phyloP scores from a whole-genome alignment of 2,113 vertebrate species.

The Paratilapia polleni region DNA sequence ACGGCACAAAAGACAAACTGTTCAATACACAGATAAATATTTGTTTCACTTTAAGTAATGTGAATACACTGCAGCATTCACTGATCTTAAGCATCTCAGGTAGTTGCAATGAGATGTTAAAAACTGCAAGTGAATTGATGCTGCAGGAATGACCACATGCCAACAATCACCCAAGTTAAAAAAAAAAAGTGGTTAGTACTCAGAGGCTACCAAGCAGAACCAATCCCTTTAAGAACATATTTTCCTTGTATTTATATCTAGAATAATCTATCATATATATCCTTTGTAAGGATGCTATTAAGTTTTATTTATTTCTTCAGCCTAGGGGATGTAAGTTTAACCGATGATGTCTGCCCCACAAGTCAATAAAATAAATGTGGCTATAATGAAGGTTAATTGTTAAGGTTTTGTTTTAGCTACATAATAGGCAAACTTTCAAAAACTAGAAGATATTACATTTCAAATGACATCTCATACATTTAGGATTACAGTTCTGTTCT shows the following conservation, averaged over 20 bases:
- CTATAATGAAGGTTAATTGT: neutral
- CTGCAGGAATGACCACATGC: neutral
- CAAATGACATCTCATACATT: neutral
- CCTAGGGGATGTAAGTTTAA: neutral
- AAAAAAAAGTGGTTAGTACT: neutral
- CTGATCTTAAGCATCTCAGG: neutral
- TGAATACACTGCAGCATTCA: neutral
- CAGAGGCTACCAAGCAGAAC: neutral
- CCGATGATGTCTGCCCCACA: neutral
- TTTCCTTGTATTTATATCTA: neutral
- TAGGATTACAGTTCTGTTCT: neutral
- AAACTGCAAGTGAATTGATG: neutral
- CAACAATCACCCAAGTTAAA: neutral
- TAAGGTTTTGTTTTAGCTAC: neutral
- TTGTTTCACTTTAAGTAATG: neutral
- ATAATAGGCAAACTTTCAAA: neutral
- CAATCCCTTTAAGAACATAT: neutral
- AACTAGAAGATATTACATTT: neutral
- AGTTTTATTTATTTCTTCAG: neutral
- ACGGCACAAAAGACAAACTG: slow-evolving; percentile 14
- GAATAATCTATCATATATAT: neutral
- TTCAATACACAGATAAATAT: neutral
- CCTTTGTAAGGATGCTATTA: neutral
- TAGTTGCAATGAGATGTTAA: slow-evolving; percentile 7
- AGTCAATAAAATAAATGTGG: neutral